Base-by-base conservation (phyloP, 2,888 invertebrate species). In the Spodoptera picta region DNA sequence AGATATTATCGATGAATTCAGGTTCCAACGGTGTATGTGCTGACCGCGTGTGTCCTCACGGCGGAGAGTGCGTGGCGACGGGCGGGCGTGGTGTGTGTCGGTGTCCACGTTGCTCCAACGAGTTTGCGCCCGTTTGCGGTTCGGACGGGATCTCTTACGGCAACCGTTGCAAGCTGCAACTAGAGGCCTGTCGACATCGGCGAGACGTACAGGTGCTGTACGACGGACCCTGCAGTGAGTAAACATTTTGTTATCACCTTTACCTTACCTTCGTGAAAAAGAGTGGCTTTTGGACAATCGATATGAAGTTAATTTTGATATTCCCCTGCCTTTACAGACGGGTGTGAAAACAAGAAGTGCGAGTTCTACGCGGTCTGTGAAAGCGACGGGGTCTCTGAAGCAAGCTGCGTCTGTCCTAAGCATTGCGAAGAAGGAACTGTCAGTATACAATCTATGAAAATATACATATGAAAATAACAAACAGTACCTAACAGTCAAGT, bases 141-240 rank as follows among this genome's bases (percentile, higher is more conserved):
- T 96, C 97, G 57, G 97, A 97, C 90, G 97, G 97, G 76, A 97
- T 97, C 86, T 97, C 97, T 60, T 98, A 96, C 95, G 97, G 97
- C 73, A 98, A 98, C 94, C 96, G 97, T 81, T 98, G 98, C 93
- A 97, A 97, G 90, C 96, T 98, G 79, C 96, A 97, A 85, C 95
- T 97, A 62, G 97, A 98, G 87, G 96, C 97, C 14, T 98, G 98
- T 90, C 96, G 96, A 68, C 96, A 96, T 81, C 95, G 96, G 56
- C 95, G 96, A 24, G 96, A 96, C 86, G 97, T 98, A 78, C 95
- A 95, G 73, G 96, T 98, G 60, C 95, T 97, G 41, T 98, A 98
- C 91, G 95, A 96, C 77, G 98, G 98, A 77, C 96, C 97, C 67
- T 98, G 98, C 95, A 97, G 98, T 97, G 94, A 97, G 97, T 96